Evolutionary conservation across 2,113 vertebrate genomes (phyloP), one percentile per base, ranked within the genome.

Genomic region (Ciconia maguari): DNA sequence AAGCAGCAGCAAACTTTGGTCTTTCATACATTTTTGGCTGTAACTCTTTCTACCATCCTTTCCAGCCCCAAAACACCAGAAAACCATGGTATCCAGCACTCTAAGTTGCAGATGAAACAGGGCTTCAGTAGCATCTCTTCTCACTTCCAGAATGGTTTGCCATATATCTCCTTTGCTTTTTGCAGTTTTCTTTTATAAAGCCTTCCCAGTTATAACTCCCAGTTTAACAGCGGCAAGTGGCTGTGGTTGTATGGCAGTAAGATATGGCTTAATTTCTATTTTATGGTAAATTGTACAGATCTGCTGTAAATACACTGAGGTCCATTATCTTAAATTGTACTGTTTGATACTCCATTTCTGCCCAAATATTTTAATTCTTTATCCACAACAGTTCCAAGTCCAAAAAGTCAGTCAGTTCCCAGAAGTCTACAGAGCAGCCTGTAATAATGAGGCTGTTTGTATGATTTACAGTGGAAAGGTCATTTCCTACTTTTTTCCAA

Each of bases 91-190:
- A 57, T 19, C 16, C 6, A 65, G n/a, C 17, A 62, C 22, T 68
- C 52, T 32, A 88, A 64, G 16, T 1, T 83, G 41, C 13, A 80
- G 57, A 27, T 52, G 8, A 86, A 83, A 87, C 10, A 41, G 16
- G 21, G 3, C 17, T 65, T 76, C 0, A 0, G 19, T 29, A 65
- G 6, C 27, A 49, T 12, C 27, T 81, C 9, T 41, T 64, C n/a
- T 79, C 14, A 44, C 16, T 82, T 68, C 8, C 44, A 90, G 36
- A 90, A 61, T 3, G 0, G 16, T 71, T 86, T 93, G 3, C 11
- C 16, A n/a, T 25, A 16, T 11, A 57, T 34, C 32, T 46, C 2
- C 4, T 57, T 55, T 78, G 32, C 3, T 82, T 71, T 77, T 85
- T 54, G 26, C 11, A 72, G 10, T 36, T 87, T 76, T 54, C 6